These are phyloP conservation scores for Darevskia nairensis DNA, from an alignment of 2,797 vertebrate species.

Conservation along the genomic window DNA sequence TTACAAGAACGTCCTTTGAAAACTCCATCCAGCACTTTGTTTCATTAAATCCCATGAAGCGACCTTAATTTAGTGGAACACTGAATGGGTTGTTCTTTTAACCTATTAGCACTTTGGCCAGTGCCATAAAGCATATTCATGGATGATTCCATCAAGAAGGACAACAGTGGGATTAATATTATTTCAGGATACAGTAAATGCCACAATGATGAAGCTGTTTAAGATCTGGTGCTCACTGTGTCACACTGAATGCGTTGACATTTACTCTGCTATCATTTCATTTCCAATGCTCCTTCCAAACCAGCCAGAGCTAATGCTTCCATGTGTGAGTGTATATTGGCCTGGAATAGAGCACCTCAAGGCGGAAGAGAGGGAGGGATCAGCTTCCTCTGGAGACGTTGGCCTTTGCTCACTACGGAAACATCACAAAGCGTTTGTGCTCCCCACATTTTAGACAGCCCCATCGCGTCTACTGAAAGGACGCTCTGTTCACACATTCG, in stretches of 20 bases:
- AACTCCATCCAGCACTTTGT: slow-evolving; percentile 76
- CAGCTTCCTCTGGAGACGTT: slow-evolving; percentile 46
- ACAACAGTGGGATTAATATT: slow-evolving; percentile 84
- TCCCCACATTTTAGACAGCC: not conserved
- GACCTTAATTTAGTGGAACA: slow-evolving; percentile 86
- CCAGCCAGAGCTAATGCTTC: slow-evolving; percentile 81
- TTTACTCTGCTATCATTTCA: slow-evolving; percentile 88
- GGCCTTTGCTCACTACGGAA: slow-evolving; percentile 24
- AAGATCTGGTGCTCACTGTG: slow-evolving; percentile 82
- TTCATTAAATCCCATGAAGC: slow-evolving; percentile 85
- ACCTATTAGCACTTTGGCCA: slow-evolving; percentile 84
- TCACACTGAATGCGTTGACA: slow-evolving; percentile 91
- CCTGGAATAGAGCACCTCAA: slow-evolving; percentile 73
- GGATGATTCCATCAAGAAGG: slow-evolving; percentile 84
- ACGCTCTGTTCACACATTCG: not conserved
- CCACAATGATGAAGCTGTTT: slow-evolving; percentile 84
- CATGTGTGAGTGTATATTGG: slow-evolving; percentile 76
- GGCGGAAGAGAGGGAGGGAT: slow-evolving; percentile 50
- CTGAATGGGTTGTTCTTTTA: slow-evolving; percentile 84
- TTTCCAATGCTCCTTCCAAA: slow-evolving; percentile 84
- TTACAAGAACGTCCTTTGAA: slow-evolving; percentile 85
- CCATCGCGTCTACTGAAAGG: not conserved
- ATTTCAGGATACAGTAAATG: slow-evolving; percentile 84
- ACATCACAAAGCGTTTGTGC: slow-evolving; percentile 9
- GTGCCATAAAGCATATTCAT: slow-evolving; percentile 86